A percentile compares a stretch with the other conserved stretches of the same genome.
Conservation (phyloP, 2,888 invertebrate species). For the Geophilus truncorum region DNA sequence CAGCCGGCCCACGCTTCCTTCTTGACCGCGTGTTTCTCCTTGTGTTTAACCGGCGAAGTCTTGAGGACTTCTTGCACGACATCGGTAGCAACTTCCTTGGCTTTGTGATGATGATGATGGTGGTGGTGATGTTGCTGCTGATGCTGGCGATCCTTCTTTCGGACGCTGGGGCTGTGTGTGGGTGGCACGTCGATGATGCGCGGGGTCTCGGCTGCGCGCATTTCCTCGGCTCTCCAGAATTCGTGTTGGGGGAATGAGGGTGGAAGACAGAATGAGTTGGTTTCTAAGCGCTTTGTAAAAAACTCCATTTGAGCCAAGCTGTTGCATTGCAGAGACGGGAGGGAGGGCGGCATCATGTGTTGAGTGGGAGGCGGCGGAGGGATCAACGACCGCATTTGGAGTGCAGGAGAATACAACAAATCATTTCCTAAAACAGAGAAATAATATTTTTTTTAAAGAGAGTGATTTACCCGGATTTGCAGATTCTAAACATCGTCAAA, state of each 20-base stretch:
- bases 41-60: neutral
- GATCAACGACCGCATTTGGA: neutral
- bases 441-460: neutral
- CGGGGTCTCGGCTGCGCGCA: neutral
- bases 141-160: neutral
- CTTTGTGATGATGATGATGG: neutral
- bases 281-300: slow-evolving; percentile 5
- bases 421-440: neutral
- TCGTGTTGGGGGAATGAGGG: neutral
- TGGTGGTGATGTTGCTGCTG: neutral
- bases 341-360: neutral
- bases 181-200: neutral
- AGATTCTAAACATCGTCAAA: too few relatives aligned
- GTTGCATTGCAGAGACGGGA: neutral
- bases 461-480: too few relatives aligned
- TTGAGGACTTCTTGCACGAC: neutral
- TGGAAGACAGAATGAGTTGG: neutral
- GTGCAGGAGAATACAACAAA: neutral
- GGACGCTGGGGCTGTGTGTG: neutral
- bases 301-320: slow-evolving; percentile 28
- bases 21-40: neutral
- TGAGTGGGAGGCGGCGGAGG: neutral
- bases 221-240: neutral
- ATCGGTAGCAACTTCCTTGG: neutral
- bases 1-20: neutral